Conservation (phyloP, 2,888 invertebrate genomes). For the Philopedon plagiatum region DNA sequence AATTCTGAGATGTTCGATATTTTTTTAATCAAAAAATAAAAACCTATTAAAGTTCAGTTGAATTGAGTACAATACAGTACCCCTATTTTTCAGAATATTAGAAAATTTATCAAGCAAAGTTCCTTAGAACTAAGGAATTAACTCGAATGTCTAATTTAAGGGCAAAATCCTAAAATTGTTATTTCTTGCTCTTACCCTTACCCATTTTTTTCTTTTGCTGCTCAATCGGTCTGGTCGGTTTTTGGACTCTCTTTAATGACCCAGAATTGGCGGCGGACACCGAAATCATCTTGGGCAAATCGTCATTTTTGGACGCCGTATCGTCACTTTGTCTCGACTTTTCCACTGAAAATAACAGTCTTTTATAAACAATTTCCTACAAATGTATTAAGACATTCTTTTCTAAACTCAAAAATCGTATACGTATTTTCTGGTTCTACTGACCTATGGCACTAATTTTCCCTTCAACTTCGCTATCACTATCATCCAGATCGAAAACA, state of each 20-base stretch:
- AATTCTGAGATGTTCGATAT: too few species aligned
- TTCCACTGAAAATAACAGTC: constrained; percentile 5
- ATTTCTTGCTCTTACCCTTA: not conserved
- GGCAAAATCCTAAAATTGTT: not conserved
- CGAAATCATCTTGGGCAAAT: not conserved
- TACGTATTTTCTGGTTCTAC: not conserved
- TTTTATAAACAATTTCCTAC: too few species aligned
- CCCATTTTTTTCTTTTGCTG: not conserved
- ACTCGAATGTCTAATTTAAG: too few species aligned
- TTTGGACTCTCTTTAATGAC: not conserved
- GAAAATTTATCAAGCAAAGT: too few species aligned
- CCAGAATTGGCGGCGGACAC: not conserved
- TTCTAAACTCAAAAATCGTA: too few species aligned
- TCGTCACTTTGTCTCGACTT: constrained; percentile 7
- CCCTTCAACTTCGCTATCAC: constrained; percentile 50
- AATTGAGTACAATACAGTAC: too few species aligned
- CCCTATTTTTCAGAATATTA: too few species aligned
- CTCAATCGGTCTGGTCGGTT: not conserved
- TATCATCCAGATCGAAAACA: constrained; percentile 34
- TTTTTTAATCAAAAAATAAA: too few species aligned
- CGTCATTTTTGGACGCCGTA: not conserved
- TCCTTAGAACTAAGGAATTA: too few species aligned
- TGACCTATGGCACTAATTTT: constrained; percentile 47
- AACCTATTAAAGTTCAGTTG: too few species aligned
- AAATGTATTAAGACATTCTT: not conserved